phyloP scores from a whole-genome alignment of 2,888 invertebrate species.

The Agonopterix heracliana region DNA sequence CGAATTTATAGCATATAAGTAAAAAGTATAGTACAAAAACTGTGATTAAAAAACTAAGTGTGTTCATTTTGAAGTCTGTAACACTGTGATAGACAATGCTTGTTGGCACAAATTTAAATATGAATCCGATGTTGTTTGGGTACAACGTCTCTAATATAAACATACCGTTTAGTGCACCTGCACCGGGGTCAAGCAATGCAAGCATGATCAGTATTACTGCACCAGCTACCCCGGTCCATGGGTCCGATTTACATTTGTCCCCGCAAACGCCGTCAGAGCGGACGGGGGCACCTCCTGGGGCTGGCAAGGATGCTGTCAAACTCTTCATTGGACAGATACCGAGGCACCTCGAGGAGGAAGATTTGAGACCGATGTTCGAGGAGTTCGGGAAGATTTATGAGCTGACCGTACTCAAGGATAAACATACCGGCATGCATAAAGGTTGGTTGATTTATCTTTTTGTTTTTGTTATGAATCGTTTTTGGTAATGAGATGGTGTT shows the following conservation, averaged over 20 bases:
- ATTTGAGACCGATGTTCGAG: slow-evolving; percentile 92
- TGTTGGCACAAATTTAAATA: slow-evolving; percentile 49
- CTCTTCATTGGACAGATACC: slow-evolving; percentile 96
- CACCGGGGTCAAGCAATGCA: slow-evolving; percentile 30
- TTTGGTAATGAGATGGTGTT: too few species aligned
- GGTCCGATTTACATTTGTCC: slow-evolving; percentile 36
- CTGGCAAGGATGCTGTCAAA: slow-evolving; percentile 81
- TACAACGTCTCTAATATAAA: slow-evolving; percentile 25
- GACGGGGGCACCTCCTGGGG: slow-evolving; percentile 62
- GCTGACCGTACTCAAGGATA: slow-evolving; percentile 95
- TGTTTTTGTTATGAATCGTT: neutral
- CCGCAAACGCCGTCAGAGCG: slow-evolving; percentile 61
- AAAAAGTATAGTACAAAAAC: slow-evolving; percentile 55
- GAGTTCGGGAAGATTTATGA: slow-evolving; percentile 96
- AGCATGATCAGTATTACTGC: slow-evolving; percentile 47
- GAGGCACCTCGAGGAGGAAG: slow-evolving; percentile 90
- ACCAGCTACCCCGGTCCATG: slow-evolving; percentile 63
- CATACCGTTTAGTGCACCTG: slow-evolving; percentile 7
- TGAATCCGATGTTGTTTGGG: slow-evolving; percentile 52
- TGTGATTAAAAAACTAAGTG: slow-evolving; percentile 56
- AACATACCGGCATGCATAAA: slow-evolving; percentile 97
- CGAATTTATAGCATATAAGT: slow-evolving; percentile 67
- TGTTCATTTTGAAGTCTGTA: slow-evolving; percentile 27
- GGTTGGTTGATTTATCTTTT: slow-evolving; percentile 73
- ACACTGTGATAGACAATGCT: slow-evolving; percentile 58